Conservation (phyloP, 2,113 vertebrate species). For the Bombycilla garrulus region DNA sequence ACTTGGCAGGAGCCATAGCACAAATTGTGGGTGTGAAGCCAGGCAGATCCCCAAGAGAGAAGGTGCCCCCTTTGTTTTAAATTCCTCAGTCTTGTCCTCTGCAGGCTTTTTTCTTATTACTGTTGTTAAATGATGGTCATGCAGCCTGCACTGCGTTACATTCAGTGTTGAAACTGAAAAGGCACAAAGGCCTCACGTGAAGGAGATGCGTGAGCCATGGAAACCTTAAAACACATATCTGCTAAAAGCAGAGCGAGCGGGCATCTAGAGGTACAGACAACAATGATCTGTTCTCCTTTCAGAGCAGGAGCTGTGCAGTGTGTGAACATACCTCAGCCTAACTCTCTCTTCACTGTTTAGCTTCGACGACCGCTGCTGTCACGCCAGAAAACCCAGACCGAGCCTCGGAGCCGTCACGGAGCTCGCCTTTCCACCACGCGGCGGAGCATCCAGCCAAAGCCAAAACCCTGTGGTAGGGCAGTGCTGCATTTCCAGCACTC, state of each 20-base stretch:
- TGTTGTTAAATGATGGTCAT: background rate
- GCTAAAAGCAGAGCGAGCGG: background rate
- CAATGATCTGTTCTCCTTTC: background rate
- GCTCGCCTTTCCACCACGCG: constrained; percentile 93
- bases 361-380: constrained; percentile 92
- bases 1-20: background rate
- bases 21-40: background rate
- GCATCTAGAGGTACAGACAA: background rate
- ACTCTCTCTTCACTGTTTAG: constrained; percentile 66
- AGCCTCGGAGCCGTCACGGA: constrained; percentile 83
- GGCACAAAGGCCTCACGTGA: background rate
- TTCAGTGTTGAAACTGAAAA: background rate
- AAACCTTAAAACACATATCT: background rate
- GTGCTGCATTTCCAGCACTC: background rate
- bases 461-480: constrained; percentile 84
- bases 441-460: constrained; percentile 94
- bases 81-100: background rate
- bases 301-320: background rate
- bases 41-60: background rate
- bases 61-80: background rate
- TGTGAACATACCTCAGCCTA: background rate
- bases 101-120: background rate
- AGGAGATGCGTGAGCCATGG: background rate
- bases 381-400: constrained; percentile 87
- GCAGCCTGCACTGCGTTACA: background rate